phyloP scores from a whole-genome alignment of 1,140 invertebrate species.

The Asbolus verrucosus region DNA sequence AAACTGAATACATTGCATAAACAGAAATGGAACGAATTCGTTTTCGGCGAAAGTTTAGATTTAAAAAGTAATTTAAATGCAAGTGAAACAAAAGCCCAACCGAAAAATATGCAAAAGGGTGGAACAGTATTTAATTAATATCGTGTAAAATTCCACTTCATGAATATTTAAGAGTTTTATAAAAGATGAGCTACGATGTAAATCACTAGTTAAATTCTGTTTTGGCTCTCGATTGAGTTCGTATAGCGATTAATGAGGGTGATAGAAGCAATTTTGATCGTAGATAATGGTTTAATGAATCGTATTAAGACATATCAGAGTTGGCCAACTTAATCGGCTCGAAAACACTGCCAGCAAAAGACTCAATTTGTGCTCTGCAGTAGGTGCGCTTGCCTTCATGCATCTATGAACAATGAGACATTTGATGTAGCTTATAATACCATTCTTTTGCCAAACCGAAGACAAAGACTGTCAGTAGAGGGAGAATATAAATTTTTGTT shows the following conservation, averaged over 20 bases:
- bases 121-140: slow-evolving; percentile 38
- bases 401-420: too few relatives aligned
- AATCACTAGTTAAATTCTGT: slow-evolving; percentile 23
- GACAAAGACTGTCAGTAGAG: background rate
- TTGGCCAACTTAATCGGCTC: background rate
- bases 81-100: slow-evolving; percentile 37
- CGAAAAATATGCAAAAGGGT: slow-evolving; percentile 28
- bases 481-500: too few relatives aligned
- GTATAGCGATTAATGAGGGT: background rate
- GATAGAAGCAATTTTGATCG: slow-evolving; percentile 20
- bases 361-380: too few relatives aligned
- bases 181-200: slow-evolving; percentile 2
- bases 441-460: slow-evolving; percentile 7
- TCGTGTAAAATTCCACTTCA: slow-evolving; percentile 35
- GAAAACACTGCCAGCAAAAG: background rate
- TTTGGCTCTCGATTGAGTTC: slow-evolving; percentile 8
- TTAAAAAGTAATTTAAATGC: slow-evolving; percentile 39
- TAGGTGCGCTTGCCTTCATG: too few relatives aligned
- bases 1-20: background rate
- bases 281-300: slow-evolving; percentile 6
- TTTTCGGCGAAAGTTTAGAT: slow-evolving; percentile 21
- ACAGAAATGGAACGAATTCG: background rate
- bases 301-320: too few relatives aligned
- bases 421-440: too few relatives aligned
- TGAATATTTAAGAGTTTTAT: slow-evolving; percentile 33